phyloP scores from a whole-genome alignment of 2,888 invertebrate genomes.

The Rhimphoctona megacephalus region DNA sequence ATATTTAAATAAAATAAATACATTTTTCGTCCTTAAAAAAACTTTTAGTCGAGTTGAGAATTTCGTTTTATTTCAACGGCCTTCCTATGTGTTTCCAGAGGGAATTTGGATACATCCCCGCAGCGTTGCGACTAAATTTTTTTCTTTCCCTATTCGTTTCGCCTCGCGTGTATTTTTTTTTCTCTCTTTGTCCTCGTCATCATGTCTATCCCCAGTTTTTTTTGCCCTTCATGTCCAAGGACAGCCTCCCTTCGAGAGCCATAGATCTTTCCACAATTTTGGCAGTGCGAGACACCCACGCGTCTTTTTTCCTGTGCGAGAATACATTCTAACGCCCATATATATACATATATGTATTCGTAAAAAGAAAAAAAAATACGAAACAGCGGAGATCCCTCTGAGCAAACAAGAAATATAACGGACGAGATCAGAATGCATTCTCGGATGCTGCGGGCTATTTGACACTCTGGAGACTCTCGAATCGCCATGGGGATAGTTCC shows the following conservation, averaged over 20 bases:
- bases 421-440: constrained; percentile 61
- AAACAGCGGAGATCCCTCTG: constrained; percentile 43
- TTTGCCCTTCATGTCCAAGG: constrained; percentile 60
- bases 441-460: constrained; percentile 61
- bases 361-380: constrained; percentile 6
- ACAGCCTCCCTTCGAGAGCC: constrained; percentile 56
- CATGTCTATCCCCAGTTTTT: constrained; percentile 49
- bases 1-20: neutral
- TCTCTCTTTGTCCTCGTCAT: constrained; percentile 36
- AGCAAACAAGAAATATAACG: constrained; percentile 63
- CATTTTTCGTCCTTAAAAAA: neutral
- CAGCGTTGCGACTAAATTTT: constrained; percentile 59
- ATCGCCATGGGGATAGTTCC: constrained; percentile 65
- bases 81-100: constrained; percentile 35
- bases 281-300: constrained; percentile 61
- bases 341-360: neutral
- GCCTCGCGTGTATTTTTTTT: constrained; percentile 56
- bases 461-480: constrained; percentile 65
- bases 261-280: constrained; percentile 68
- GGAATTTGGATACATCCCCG: constrained; percentile 56
- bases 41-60: neutral
- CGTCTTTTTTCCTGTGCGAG: constrained; percentile 43
- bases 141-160: constrained; percentile 57
- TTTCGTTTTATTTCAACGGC: constrained; percentile 20
- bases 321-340: constrained; percentile 19